phyloP scores from a whole-genome alignment of 2,888 invertebrate species.

The Diadegma fenestrale region DNA sequence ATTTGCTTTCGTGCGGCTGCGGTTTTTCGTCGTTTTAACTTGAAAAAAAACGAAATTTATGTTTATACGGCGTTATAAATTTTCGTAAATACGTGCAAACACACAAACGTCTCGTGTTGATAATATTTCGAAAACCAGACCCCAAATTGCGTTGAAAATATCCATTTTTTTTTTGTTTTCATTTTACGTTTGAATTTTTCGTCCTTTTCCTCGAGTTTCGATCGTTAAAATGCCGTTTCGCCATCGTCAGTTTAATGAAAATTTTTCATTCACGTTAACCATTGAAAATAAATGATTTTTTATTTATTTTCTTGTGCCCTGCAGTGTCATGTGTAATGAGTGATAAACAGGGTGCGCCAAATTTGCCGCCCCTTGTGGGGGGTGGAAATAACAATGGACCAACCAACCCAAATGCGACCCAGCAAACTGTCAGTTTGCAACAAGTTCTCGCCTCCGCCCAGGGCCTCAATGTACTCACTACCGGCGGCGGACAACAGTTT shows the following conservation, averaged over 20 bases:
- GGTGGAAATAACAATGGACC: slow-evolving; percentile 82
- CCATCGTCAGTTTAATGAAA: too few relatives aligned
- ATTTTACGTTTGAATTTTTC: too few relatives aligned
- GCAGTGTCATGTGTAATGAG: slow-evolving; percentile 84
- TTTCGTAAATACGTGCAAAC: neutral
- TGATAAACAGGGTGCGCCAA: slow-evolving; percentile 84
- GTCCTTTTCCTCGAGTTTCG: too few relatives aligned
- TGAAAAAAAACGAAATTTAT: neutral
- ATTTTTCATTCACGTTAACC: neutral
- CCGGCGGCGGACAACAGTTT: slow-evolving; percentile 83
- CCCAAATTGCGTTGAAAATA: neutral
- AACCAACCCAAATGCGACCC: slow-evolving; percentile 78
- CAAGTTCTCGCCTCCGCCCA: slow-evolving; percentile 83
- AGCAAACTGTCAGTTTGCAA: slow-evolving; percentile 82
- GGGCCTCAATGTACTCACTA: slow-evolving; percentile 83
- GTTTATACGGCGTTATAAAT: neutral
- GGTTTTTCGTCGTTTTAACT: neutral
- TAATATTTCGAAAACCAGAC: too few relatives aligned
- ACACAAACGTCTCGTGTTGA: neutral
- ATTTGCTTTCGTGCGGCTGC: neutral
- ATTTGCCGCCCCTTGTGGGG: slow-evolving; percentile 83
- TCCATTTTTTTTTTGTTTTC: neutral
- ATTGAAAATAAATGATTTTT: neutral
- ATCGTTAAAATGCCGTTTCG: too few relatives aligned
- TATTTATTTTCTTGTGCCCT: slow-evolving; percentile 41